Percentiles rank a stretch among this genome's conserved stretches.
These are phyloP conservation scores for Orius insidiosus DNA, from an alignment of 1,140 invertebrate species.

Conservation along the genomic window DNA sequence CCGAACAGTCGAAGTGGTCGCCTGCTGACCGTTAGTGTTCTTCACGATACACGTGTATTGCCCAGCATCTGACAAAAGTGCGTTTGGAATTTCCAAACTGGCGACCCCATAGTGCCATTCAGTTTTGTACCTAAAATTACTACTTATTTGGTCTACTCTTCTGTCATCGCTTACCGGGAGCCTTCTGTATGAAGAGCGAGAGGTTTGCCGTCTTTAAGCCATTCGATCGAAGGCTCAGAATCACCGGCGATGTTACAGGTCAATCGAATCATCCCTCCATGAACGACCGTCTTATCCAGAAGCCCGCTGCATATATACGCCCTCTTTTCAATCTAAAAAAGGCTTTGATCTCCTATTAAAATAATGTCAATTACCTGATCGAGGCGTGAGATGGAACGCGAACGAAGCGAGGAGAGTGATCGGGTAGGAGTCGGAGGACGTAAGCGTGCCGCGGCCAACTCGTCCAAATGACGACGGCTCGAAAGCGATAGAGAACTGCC, in stretches of 20 bases:
- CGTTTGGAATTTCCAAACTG: slow-evolving; percentile 24
- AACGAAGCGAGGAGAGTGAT: background rate
- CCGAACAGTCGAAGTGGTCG: slow-evolving; percentile 45
- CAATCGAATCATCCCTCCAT: slow-evolving; percentile 55
- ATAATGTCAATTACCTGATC: background rate
- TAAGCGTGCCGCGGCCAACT: slow-evolving; percentile 3
- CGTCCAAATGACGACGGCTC: background rate
- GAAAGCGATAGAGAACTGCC: background rate
- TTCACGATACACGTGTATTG: slow-evolving; percentile 15
- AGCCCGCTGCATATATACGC: slow-evolving; percentile 48
- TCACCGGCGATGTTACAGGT: slow-evolving; percentile 68
- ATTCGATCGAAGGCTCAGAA: slow-evolving; percentile 60
- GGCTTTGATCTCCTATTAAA: too few species aligned
- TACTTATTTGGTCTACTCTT: slow-evolving; percentile 3
- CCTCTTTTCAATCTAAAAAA: background rate
- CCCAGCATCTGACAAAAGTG: slow-evolving; percentile 11
- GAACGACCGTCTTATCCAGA: slow-evolving; percentile 53
- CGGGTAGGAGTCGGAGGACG: slow-evolving; percentile 4
- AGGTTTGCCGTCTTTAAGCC: slow-evolving; percentile 61
- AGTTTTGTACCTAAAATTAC: slow-evolving; percentile 13
- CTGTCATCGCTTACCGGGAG: slow-evolving; percentile 16
- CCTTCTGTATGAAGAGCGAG: slow-evolving; percentile 15
- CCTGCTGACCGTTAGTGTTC: slow-evolving; percentile 33
- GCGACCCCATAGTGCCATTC: slow-evolving; percentile 41
- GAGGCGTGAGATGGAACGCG: background rate